Evolutionary conservation across 1,140 invertebrate species (phyloP), one percentile per base, ranked within the genome.

Genomic region (Thrips palmi): DNA sequence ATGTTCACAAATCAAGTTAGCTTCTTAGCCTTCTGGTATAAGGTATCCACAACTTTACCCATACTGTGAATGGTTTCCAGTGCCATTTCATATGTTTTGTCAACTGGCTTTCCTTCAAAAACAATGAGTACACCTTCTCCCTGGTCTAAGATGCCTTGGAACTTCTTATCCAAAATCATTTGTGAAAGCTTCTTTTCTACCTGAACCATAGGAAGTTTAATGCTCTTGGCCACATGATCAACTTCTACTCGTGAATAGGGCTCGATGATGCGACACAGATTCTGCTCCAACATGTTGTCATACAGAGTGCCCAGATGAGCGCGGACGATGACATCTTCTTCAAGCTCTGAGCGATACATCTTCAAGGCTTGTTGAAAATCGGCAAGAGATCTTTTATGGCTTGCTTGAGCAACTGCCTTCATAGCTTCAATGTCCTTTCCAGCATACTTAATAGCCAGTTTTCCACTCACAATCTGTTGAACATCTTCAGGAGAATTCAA

Each of bases 121-220:
- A 99, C 86, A 47, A 98, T 89, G 20, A 99, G 63, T 10, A 98
- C 88, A 43, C 83, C 93, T 60, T 89, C 86, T 34, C 91, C 93
- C 65, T 99, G 96, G 66, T 98, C 93, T 32, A 98, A 65, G 47
- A 97, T 96, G 14, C 93, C 91, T 63, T 78, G 72, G 45, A 99
- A 76, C 59, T 98, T 98, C 47, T 93, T 91, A 59, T 99, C 96
- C 51, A 99, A 63, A 55, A 99, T 98, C 96, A 99, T 99, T 60
- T 99, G 94, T 18, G 93, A 97, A 12, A 99, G 60, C 62, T 99
- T 99, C 60, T 94, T 93, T 57, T 99, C 96, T 30, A 99, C 92
- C 63, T 81, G 76, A 33, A 80, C 68, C 60, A 86, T 74, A 7
- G 82, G 76, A 29, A 97, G 63, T 52, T 88, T 78, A 62, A 97